phyloP scores from a whole-genome alignment of 2,888 invertebrate genomes.

The Trachelus stipa region DNA sequence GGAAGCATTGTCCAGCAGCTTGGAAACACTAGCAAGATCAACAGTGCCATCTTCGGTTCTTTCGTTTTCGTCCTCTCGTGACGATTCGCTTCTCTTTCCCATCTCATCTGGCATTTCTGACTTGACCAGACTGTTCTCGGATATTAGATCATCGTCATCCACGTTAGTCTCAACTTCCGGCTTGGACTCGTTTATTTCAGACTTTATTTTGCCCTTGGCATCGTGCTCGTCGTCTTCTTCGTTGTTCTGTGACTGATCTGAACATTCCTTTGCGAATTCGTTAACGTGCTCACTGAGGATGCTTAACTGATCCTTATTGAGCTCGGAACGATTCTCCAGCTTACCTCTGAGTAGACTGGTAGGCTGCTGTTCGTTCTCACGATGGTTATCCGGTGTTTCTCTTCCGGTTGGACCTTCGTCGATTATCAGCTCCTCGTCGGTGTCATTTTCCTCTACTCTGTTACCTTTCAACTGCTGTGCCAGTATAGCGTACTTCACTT shows the following conservation, averaged over 20 bases:
- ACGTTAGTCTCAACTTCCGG: slow-evolving; percentile 9
- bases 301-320: slow-evolving; percentile 38
- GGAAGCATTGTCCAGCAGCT: slow-evolving; percentile 80
- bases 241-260: slow-evolving; percentile 43
- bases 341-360: slow-evolving; percentile 56
- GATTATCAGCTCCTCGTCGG: slow-evolving; percentile 76
- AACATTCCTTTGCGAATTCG: slow-evolving; percentile 34
- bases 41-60: slow-evolving; percentile 65
- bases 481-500: slow-evolving; percentile 81
- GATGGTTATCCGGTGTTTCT: slow-evolving; percentile 31
- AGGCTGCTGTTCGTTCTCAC: slow-evolving; percentile 39
- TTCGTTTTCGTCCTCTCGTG: slow-evolving; percentile 33
- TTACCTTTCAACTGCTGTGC: slow-evolving; percentile 79
- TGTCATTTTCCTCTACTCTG: slow-evolving; percentile 73
- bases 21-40: slow-evolving; percentile 83
- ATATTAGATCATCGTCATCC: slow-evolving; percentile 22
- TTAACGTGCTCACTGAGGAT: slow-evolving; percentile 31
- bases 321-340: slow-evolving; percentile 43
- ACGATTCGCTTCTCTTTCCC: slow-evolving; percentile 62
- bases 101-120: slow-evolving; percentile 73
- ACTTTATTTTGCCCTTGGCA: slow-evolving; percentile 37
- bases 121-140: slow-evolving; percentile 66
- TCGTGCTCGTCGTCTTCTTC: slow-evolving; percentile 38
- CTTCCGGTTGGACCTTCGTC: slow-evolving; percentile 70
- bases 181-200: slow-evolving; percentile 7